Conservation (phyloP, 2,888 invertebrate species). For the Miltochrista miniata region DNA sequence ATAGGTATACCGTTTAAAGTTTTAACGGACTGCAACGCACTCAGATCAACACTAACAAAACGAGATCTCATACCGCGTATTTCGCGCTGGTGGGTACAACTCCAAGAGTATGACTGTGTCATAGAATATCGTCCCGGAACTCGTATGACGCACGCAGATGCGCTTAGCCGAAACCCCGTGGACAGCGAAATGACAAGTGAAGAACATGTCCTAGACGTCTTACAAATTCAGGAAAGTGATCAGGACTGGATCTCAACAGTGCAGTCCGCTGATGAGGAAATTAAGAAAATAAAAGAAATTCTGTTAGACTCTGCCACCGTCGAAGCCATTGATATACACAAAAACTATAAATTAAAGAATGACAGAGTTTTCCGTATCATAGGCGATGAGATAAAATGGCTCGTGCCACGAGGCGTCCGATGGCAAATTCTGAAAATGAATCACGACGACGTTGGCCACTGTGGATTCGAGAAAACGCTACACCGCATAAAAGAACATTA, state of each 20-base stretch:
- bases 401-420: constrained; percentile 23
- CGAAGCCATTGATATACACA: no score
- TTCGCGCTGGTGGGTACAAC: constrained; percentile 42
- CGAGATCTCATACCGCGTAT: constrained; percentile 24
- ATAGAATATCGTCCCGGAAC: constrained; percentile 38
- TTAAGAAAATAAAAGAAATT: constrained; percentile 13
- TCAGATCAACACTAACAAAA: not conserved
- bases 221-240: not conserved
- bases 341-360: constrained; percentile 29
- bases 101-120: constrained; percentile 39
- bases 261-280: no score
- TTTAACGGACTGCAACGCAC: constrained; percentile 7
- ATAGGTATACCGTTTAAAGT: constrained; percentile 7
- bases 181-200: not conserved
- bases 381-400: constrained; percentile 18
- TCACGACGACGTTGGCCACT: constrained; percentile 33
- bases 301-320: constrained; percentile 12
- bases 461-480: constrained; percentile 28
- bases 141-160: constrained; percentile 39
- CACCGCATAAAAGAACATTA: not conserved
- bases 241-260: constrained; percentile 22
- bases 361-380: constrained; percentile 6
- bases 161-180: constrained; percentile 34
- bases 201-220: not conserved
- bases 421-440: constrained; percentile 28